Evolutionary conservation across 1,140 invertebrate genomes (phyloP).

Genomic region (Drosophila sp.): DNA sequence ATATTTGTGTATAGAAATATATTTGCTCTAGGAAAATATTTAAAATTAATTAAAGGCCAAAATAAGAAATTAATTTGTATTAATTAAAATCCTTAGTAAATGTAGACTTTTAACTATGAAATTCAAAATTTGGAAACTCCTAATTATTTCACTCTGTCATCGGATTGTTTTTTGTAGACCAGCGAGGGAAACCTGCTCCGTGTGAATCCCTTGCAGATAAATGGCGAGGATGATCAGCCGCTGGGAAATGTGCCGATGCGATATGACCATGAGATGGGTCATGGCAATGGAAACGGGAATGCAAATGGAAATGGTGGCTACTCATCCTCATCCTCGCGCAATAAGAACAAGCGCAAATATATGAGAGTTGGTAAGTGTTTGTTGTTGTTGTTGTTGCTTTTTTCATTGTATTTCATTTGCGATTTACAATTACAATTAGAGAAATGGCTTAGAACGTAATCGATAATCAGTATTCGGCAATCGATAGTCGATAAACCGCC

Average conservation of each 20-base stretch:
- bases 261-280: slow-evolving; percentile 51
- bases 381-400: slow-evolving; percentile 34
- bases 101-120: too few species aligned
- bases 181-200: slow-evolving; percentile 87
- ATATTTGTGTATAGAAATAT: too few species aligned
- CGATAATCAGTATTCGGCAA: slow-evolving; percentile 24
- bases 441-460: slow-evolving; percentile 32
- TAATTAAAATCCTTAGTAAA: too few species aligned
- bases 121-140: too few species aligned
- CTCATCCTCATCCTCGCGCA: slow-evolving; percentile 55
- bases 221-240: slow-evolving; percentile 83
- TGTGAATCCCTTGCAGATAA: slow-evolving; percentile 91
- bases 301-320: slow-evolving; percentile 8
- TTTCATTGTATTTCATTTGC: slow-evolving; percentile 55
- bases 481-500: slow-evolving; percentile 24
- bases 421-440: slow-evolving; percentile 64
- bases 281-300: slow-evolving; percentile 1
- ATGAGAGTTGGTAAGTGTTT: slow-evolving; percentile 85
- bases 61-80: too few species aligned
- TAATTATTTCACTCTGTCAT: too few species aligned
- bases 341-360: slow-evolving; percentile 85
- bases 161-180: too few species aligned
- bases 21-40: too few species aligned
- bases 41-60: too few species aligned
- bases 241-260: slow-evolving; percentile 75